Evolutionary conservation across 2,797 vertebrate species (phyloP).

Genomic region (Hipposideros larvatus): DNA sequence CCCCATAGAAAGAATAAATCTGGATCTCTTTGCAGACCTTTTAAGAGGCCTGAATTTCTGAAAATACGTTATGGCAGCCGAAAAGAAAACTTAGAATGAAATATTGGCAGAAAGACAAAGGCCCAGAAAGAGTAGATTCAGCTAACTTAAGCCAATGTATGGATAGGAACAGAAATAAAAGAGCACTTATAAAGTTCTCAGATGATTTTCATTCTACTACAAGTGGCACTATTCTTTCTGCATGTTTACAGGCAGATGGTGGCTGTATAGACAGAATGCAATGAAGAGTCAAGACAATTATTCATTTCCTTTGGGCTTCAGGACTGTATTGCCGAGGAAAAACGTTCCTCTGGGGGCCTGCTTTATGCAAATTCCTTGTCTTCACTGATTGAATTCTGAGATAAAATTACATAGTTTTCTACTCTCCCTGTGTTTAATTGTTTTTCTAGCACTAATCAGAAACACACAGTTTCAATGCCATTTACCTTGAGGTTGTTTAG

Average conservation of each 20-base stretch:
- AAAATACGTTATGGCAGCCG: background rate
- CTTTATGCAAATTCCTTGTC: slow-evolving; percentile 64
- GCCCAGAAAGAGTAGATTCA: background rate
- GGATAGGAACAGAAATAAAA: background rate
- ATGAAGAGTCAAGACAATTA: slow-evolving; percentile 35
- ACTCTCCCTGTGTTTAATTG: slow-evolving; percentile 50
- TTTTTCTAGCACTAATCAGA: slow-evolving; percentile 51
- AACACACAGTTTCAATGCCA: background rate
- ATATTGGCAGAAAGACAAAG: background rate
- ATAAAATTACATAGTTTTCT: slow-evolving; percentile 24
- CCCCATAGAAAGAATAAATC: background rate
- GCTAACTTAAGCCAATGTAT: background rate
- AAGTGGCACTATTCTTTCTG: slow-evolving; percentile 29
- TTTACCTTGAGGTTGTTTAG: slow-evolving; percentile 65
- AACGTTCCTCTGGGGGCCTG: slow-evolving; percentile 12
- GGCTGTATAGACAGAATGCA: slow-evolving; percentile 29
- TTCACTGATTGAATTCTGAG: slow-evolving; percentile 67
- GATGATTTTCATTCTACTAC: background rate
- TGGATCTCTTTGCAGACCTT: background rate
- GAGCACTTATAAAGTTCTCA: background rate
- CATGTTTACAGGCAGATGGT: slow-evolving; percentile 54
- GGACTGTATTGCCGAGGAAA: background rate
- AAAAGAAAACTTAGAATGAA: slow-evolving; percentile 28
- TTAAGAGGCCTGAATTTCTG: slow-evolving; percentile 26
- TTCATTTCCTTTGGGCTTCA: slow-evolving; percentile 47